phyloP scores from a whole-genome alignment of 1,140 invertebrate species.

The Tribolium madens region DNA sequence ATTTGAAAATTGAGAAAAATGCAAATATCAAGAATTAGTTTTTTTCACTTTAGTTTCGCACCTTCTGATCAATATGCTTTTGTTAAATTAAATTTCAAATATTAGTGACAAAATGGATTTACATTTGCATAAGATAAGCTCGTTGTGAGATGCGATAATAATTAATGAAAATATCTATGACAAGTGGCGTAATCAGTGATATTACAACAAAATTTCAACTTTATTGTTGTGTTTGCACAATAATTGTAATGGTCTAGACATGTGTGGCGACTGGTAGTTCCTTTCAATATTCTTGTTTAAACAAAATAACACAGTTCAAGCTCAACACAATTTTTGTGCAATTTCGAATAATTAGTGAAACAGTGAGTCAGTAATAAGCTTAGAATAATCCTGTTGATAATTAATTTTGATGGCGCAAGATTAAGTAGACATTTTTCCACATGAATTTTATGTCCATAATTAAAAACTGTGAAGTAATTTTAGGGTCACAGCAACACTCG shows the following conservation, averaged over 20 bases:
- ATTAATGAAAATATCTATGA: slow-evolving; percentile 28
- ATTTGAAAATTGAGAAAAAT: no score
- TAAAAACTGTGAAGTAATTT: slow-evolving; percentile 9
- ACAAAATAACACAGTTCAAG: neutral
- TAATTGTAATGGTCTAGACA: neutral
- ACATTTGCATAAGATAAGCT: no score
- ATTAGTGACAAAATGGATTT: no score
- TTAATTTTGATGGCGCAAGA: neutral
- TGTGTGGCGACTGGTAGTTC: neutral
- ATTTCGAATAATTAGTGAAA: no score
- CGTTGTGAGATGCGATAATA: neutral
- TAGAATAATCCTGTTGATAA: neutral
- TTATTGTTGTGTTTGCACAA: slow-evolving; percentile 26
- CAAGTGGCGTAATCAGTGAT: slow-evolving; percentile 14
- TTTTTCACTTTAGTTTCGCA: no score
- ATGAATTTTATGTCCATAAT: neutral
- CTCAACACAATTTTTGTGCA: no score
- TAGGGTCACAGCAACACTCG: neutral
- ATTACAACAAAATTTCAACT: slow-evolving; percentile 2
- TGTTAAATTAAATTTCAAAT: no score
- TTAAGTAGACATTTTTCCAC: neutral
- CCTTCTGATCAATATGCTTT: no score
- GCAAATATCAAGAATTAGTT: no score
- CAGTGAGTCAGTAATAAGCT: neutral
- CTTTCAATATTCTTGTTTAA: neutral